Evolutionary conservation across 2,797 vertebrate genomes (phyloP), one percentile per base, ranked within the genome.

Genomic region (Acropternis orthonyx): DNA sequence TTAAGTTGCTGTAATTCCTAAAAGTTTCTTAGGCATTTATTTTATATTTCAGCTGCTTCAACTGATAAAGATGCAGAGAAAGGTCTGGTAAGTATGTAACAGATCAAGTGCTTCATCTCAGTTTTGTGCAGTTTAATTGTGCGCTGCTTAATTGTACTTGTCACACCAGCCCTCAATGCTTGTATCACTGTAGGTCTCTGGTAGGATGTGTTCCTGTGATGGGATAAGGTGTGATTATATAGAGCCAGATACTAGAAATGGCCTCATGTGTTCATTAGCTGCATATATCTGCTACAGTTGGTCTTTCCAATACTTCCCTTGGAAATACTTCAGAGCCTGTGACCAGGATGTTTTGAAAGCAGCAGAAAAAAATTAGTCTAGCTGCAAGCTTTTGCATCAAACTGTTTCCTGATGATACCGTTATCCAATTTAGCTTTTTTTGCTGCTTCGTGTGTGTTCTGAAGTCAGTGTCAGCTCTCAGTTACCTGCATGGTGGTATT

Each of bases 61-160:
- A 5, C 28, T 65, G n/a, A 36, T 28, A 84, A 73, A 78, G 83
- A 55, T 87, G 39, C 12, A 51, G 88, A 88, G 56, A 77, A 37
- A 71, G 26, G 49, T 43, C 77, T 92, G 94, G 96, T 97, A 62
- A 96, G 96, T 95, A 63, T 67, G 14, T 36, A 12, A 56, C 76
- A n/a, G 15, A 54, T 62, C 17, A 36, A 52, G 27, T 14, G 7
- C 65, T 89, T 82, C 0, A 43, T 37, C 24, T 82, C 41, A 7
- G 41, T 41, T 80, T 63, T 68, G 30, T 49, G 73, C 41, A 61
- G 41, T 51, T 32, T 24, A 37, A 15, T 15, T 55, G 27, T 28
- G 39, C 12, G 9, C 12, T 61, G 63, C 14, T 13, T 69, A 26
- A 46, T 12, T 52, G 26, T 30, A 37, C 6, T 37, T 44, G 37